Percentiles rank a stretch among this genome's conserved stretches.
Evolutionary conservation across 2,113 vertebrate species (phyloP).

Genomic region (Danio rerio): DNA sequence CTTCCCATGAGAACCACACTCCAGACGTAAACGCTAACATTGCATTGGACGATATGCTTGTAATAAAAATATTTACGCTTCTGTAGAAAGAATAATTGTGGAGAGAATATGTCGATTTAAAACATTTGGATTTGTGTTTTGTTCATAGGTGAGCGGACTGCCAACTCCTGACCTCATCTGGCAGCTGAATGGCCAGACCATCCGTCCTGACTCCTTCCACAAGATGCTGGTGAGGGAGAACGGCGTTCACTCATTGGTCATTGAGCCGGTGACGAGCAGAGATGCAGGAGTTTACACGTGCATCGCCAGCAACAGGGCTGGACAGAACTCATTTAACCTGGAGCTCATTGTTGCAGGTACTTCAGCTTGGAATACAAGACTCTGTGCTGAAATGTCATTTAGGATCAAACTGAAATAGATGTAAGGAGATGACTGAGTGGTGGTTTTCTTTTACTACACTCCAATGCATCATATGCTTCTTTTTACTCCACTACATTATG

Average conservation of each 20-base stretch:
- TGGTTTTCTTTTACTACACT: no score
- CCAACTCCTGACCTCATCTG: slow-evolving; percentile 95
- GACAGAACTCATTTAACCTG: slow-evolving; percentile 95
- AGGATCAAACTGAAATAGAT: background rate
- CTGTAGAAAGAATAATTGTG: background rate
- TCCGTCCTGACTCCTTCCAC: slow-evolving; percentile 90
- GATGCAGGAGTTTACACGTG: slow-evolving; percentile 96
- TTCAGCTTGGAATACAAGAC: background rate
- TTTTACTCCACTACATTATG: no score
- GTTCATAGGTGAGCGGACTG: slow-evolving; percentile 89
- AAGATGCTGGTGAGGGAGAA: slow-evolving; percentile 98
- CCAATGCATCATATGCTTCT: no score
- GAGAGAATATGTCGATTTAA: background rate
- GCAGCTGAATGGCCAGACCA: slow-evolving; percentile 90
- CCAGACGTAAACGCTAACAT: slow-evolving; percentile 33
- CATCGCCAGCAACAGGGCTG: slow-evolving; percentile 92
- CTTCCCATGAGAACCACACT: slow-evolving; percentile 63
- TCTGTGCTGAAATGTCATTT: background rate
- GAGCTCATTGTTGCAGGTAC: slow-evolving; percentile 95
- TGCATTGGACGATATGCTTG: background rate
- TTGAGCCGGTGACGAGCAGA: slow-evolving; percentile 89
- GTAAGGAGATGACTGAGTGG: background rate
- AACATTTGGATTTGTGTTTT: background rate
- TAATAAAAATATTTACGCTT: background rate
- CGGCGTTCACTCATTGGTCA: slow-evolving; percentile 93